Conservation (phyloP, 2,797 vertebrate genomes). For the Sebastes trivittatus region DNA sequence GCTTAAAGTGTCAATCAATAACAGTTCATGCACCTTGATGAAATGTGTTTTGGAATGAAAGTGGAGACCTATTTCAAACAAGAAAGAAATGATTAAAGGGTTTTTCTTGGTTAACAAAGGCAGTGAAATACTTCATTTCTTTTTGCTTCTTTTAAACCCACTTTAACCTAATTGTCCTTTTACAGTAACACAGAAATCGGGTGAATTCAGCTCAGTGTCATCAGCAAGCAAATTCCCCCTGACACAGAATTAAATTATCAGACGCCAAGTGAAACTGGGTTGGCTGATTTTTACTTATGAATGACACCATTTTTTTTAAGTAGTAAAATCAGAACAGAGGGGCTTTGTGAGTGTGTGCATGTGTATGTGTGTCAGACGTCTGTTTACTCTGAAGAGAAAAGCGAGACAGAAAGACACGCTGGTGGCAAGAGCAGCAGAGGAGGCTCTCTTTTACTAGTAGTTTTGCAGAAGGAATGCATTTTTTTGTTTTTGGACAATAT, state of each 20-base stretch:
- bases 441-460: neutral
- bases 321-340: conserved; percentile 61
- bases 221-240: conserved; percentile 25
- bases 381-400: conserved; percentile 63
- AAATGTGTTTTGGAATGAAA: neutral
- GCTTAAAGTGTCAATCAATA: neutral
- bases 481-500: neutral
- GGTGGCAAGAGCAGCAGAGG: conserved; percentile 17
- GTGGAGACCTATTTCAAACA: neutral
- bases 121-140: neutral
- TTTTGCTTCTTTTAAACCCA: neutral
- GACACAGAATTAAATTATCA: conserved; percentile 54
- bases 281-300: conserved; percentile 67
- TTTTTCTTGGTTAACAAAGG: neutral
- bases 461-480: neutral
- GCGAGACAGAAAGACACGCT: conserved; percentile 34
- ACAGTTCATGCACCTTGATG: neutral
- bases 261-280: conserved; percentile 67
- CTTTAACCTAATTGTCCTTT: neutral
- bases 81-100: neutral
- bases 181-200: neutral
- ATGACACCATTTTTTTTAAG: conserved; percentile 66
- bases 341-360: conserved; percentile 28
- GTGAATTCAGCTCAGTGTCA: conserved; percentile 24
- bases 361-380: conserved; percentile 36